A percentile compares a stretch with the other conserved stretches of the same genome.
Conservation (phyloP, 2,888 invertebrate species). For the Desoria tigrina region DNA sequence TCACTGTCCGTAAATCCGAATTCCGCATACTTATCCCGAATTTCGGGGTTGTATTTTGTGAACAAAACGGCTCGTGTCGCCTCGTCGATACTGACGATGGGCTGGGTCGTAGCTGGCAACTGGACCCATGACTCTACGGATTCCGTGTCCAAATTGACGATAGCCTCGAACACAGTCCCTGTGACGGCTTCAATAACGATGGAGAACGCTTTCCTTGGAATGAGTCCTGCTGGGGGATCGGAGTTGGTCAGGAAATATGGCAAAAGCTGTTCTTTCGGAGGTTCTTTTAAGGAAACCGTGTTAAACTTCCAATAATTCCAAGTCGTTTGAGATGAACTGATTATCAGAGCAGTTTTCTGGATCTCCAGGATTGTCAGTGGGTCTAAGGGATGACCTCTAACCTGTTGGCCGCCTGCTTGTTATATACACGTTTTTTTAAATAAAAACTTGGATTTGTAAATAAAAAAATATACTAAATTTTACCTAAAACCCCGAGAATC, state of each 20-base stretch:
- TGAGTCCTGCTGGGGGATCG: neutral
- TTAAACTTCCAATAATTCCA: constrained; percentile 7
- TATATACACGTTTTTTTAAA: no score
- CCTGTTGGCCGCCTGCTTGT: no score
- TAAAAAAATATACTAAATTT: no score
- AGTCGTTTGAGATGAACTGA: neutral
- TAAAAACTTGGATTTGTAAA: no score
- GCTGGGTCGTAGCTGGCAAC: neutral
- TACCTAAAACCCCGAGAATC: no score
- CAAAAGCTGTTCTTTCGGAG: constrained; percentile 22
- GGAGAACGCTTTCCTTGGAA: constrained; percentile 9
- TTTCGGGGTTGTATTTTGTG: constrained; percentile 8
- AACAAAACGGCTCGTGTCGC: constrained; percentile 2
- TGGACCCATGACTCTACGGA: constrained; percentile 9
- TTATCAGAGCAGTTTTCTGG: constrained; percentile 15
- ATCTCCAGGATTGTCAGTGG: constrained; percentile 27
- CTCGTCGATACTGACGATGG: constrained; percentile 6
- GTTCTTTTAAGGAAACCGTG: constrained; percentile 26
- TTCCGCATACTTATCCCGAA: neutral
- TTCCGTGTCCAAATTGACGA: constrained; percentile 22
- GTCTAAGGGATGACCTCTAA: constrained; percentile 30
- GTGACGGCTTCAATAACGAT: constrained; percentile 7
- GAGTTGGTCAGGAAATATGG: constrained; percentile 20
- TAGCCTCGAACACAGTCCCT: constrained; percentile 1
- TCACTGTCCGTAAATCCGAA: neutral